Evolutionary conservation across 2,113 vertebrate genomes (phyloP).

Genomic region (Geococcyx californianus): DNA sequence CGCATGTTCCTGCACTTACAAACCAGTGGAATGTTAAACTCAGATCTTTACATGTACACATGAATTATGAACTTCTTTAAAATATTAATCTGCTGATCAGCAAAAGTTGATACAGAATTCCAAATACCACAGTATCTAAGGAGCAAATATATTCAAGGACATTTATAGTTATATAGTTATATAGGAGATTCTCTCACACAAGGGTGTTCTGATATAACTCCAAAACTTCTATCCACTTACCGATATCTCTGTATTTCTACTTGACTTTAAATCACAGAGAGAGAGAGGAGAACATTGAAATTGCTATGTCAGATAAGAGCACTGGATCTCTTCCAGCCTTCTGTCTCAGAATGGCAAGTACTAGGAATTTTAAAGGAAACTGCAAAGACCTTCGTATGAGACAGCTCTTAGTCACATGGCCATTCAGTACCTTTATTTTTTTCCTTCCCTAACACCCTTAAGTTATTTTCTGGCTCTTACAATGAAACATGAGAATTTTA

Average conservation of each 20-base stretch:
- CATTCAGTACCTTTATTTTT: neutral
- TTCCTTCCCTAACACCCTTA: neutral
- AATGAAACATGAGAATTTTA: neutral
- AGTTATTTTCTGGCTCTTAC: neutral
- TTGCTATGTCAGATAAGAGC: constrained; percentile 21
- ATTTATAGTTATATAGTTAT: too few relatives aligned
- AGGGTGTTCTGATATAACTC: neutral
- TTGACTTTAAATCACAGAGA: constrained; percentile 13
- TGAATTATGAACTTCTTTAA: neutral
- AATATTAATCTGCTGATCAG: neutral
- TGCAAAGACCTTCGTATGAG: neutral
- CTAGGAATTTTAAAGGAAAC: neutral
- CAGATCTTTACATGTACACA: neutral
- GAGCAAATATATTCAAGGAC: neutral
- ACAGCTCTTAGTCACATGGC: neutral
- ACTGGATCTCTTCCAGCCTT: constrained; percentile 7
- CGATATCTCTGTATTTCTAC: neutral
- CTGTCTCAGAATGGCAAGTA: neutral
- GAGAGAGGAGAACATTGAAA: neutral
- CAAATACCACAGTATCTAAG: neutral
- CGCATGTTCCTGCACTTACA: neutral
- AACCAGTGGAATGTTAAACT: neutral
- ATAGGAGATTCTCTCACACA: neutral
- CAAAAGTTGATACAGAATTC: neutral
- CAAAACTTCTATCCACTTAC: neutral